These are phyloP conservation scores for Heliconius melpomene DNA, from an alignment of 1,140 invertebrate genomes.

Conservation along the genomic window DNA sequence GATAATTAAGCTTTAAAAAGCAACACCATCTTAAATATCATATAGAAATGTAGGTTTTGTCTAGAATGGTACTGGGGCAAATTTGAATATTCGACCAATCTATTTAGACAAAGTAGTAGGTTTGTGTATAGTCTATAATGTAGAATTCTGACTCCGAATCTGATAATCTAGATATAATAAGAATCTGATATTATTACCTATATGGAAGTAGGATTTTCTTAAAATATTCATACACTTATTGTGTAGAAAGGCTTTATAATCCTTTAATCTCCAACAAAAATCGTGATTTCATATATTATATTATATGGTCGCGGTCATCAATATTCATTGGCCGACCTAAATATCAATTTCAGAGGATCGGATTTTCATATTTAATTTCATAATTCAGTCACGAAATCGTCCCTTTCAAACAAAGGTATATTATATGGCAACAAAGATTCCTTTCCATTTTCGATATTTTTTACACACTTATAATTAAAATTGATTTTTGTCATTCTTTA, in stretches of 20 bases:
- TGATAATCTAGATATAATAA: too few species aligned
- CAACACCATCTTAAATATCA: too few species aligned
- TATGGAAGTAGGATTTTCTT: neutral
- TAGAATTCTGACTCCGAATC: too few species aligned
- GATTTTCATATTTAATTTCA: constrained; percentile 1
- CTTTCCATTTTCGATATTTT: neutral
- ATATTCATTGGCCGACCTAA: neutral
- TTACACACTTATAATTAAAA: neutral
- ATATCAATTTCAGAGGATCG: constrained; percentile 10
- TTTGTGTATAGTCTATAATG: too few species aligned
- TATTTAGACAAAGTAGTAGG: too few species aligned
- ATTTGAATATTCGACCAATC: too few species aligned
- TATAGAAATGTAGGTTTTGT: too few species aligned
- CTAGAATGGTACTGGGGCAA: too few species aligned
- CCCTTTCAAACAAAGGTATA: constrained; percentile 10
- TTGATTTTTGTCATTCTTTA: neutral
- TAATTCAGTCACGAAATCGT: constrained; percentile 1
- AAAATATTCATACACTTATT: neutral
- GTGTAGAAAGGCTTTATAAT: neutral
- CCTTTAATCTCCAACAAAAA: neutral
- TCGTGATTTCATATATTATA: constrained; percentile 5
- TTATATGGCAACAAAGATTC: neutral
- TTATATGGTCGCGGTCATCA: neutral
- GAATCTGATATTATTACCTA: too few species aligned
- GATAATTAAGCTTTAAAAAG: neutral